A percentile compares a stretch with the other conserved stretches of the same genome.
Evolutionary conservation across 2,113 vertebrate species (phyloP).

Genomic region (Nothobranchius furzeri): DNA sequence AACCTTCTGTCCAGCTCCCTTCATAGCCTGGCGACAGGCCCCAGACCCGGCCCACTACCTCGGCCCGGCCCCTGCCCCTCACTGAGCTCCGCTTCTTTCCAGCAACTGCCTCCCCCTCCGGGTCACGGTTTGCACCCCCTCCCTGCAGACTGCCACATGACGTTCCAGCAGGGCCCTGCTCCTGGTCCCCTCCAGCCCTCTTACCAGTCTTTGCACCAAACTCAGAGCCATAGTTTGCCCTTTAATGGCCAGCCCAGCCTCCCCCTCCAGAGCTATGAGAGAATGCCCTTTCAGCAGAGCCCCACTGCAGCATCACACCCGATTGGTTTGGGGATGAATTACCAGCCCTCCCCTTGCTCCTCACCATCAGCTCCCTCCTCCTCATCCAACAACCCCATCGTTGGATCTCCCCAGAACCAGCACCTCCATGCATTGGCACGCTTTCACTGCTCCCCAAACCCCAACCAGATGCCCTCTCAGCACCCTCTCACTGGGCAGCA

Average conservation of each 20-base stretch:
- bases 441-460: conserved; percentile 85
- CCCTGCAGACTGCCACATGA: conserved; percentile 87
- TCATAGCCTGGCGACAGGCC: conserved; percentile 84
- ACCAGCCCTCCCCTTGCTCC: conserved; percentile 83
- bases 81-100: conserved; percentile 85
- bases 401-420: conserved; percentile 78
- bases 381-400: conserved; percentile 68
- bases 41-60: conserved; percentile 85
- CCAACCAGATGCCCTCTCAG: conserved; percentile 81
- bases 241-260: conserved; percentile 91
- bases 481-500: conserved; percentile 83
- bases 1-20: conserved; percentile 86
- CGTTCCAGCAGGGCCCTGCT: conserved; percentile 85
- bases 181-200: conserved; percentile 82
- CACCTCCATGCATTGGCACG: conserved; percentile 82
- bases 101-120: conserved; percentile 89
- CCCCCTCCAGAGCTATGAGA: conserved; percentile 87
- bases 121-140: conserved; percentile 84
- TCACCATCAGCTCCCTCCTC: conserved; percentile 72
- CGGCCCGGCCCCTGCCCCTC: conserved; percentile 81
- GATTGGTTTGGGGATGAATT: conserved; percentile 87
- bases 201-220: conserved; percentile 88
- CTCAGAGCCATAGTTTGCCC: conserved; percentile 66
- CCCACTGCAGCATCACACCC: conserved; percentile 80
- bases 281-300: conserved; percentile 88